phyloP scores from a whole-genome alignment of 2,888 invertebrate genomes.

The Morinoia aosen region DNA sequence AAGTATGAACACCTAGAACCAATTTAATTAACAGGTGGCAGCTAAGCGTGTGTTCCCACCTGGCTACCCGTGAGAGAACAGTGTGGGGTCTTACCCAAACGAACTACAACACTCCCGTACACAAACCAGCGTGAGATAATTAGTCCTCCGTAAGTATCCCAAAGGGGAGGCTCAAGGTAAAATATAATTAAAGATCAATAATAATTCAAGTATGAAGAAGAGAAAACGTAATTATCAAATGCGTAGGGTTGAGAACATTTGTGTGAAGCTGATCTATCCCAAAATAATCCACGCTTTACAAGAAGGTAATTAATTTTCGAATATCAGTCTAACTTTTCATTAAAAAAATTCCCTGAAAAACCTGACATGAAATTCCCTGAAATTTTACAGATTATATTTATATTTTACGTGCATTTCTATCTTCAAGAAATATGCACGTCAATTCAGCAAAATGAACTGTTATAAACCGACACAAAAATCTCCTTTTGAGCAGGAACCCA shows the following conservation, averaged over 20 bases:
- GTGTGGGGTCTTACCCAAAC: too few relatives aligned
- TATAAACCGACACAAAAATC: neutral
- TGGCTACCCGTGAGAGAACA: too few relatives aligned
- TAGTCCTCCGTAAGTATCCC: neutral
- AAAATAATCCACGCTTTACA: neutral
- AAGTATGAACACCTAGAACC: too few relatives aligned
- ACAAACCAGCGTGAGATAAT: neutral
- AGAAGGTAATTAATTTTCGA: neutral
- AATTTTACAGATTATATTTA: neutral
- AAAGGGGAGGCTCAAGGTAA: neutral
- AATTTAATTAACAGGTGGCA: too few relatives aligned
- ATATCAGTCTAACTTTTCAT: too few relatives aligned
- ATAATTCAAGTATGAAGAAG: neutral
- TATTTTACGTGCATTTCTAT: too few relatives aligned
- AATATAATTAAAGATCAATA: neutral
- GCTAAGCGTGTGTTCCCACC: too few relatives aligned
- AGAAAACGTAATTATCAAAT: neutral
- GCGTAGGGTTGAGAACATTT: neutral
- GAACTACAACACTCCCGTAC: too few relatives aligned
- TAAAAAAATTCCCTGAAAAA: neutral
- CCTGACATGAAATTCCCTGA: neutral
- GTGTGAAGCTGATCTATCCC: neutral
- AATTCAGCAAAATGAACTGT: neutral
- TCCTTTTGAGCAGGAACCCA: neutral
- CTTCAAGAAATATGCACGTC: neutral